Evolutionary conservation across 2,797 vertebrate species (phyloP).

Genomic region (Coccyzus lansbergi): DNA sequence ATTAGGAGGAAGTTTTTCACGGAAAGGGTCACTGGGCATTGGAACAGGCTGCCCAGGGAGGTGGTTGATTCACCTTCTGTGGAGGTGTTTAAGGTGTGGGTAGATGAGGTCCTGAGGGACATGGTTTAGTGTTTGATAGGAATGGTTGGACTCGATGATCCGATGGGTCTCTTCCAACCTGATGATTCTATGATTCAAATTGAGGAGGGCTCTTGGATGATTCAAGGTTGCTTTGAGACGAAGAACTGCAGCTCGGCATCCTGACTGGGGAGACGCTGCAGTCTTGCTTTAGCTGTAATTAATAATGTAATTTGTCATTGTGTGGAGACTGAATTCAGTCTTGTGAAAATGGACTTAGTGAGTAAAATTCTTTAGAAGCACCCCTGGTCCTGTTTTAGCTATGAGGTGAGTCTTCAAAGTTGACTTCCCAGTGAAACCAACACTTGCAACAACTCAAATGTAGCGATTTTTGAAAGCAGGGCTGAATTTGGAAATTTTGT

Average conservation of each 20-base stretch:
- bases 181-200: no score
- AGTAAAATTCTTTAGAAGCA: neutral
- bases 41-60: no score
- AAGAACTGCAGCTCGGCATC: neutral
- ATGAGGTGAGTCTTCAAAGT: accelerated
- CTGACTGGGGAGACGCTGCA: neutral
- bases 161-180: no score
- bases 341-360: neutral
- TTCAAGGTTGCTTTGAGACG: neutral
- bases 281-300: neutral
- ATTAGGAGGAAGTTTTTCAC: no score
- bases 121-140: no score
- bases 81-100: no score
- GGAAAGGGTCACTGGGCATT: no score
- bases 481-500: neutral
- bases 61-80: no score
- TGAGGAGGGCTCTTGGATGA: neutral
- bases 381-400: neutral
- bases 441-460: neutral
- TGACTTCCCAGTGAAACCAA: neutral
- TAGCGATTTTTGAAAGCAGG: neutral
- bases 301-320: neutral
- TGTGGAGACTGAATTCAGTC: neutral
- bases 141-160: no score
- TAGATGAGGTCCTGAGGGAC: no score